Evolutionary conservation across 2,113 vertebrate genomes (phyloP), one percentile per base, ranked within the genome.

Genomic region (Neotragus pygmaeus): DNA sequence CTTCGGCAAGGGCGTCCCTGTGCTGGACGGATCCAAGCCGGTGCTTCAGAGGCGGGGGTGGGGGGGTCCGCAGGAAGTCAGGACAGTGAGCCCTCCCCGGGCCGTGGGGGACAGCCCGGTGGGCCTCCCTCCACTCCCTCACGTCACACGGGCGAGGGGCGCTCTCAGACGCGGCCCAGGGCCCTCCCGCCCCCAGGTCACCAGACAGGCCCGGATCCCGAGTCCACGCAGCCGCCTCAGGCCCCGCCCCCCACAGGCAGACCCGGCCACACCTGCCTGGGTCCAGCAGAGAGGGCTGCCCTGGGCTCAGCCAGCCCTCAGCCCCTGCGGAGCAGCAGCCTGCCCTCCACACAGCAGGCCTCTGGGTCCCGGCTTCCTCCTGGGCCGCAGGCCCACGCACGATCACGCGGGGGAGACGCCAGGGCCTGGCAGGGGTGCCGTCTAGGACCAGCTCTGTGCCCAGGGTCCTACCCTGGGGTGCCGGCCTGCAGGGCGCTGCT

Each of bases 291-390:
- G 30, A 64, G 60, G 60, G 16, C 64, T 66, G 33, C 16, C 15
- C 13, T 5, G 4, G 16, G 64, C 17, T 17, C 16, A 4, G 15
- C 45, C 82, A 13, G 12, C 5, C 45, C 81, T 3, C 8, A 36
- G 30, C 1, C 2, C 33, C 30, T 3, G 19, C 4, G 1, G 2
- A 33, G 28, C 6, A 0, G n/a, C 28, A 84, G 27, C 2, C 16
- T 49, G 3, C 43, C 27, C 30, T 15, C 43, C n/a, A 45, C 55
- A 5, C 39, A n/a, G 23, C 23, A 57, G 36, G 84, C 12, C 39
- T 36, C 12, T 33, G 11, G 19, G 0, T 27, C n/a, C 55, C 5
- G 23, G 7, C n/a, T 80, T 14, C 45, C 27, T 33, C 30, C n/a
- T 36, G 33, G 90, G 45, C 23, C 16, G 70, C 51, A 64, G 28